These are phyloP conservation scores for Macropis europaea DNA, from an alignment of 2,888 invertebrate species.

Conservation along the genomic window DNA sequence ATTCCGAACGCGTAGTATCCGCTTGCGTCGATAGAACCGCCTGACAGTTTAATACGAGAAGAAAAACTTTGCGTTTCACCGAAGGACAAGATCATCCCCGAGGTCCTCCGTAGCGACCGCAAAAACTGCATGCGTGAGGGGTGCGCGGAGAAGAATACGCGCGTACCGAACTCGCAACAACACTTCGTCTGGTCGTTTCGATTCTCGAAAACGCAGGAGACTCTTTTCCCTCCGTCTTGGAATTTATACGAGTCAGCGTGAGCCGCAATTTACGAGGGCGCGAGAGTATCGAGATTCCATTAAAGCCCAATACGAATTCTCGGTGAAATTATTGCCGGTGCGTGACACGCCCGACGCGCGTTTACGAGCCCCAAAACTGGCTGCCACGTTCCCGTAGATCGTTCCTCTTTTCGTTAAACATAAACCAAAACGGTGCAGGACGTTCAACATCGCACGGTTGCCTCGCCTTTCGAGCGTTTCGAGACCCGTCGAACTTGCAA, in stretches of 20 bases:
- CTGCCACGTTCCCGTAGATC: conserved; percentile 6
- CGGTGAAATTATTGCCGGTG: conserved; percentile 43
- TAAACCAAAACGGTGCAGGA: too few species aligned
- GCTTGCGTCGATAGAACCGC: background rate
- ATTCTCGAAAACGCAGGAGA: background rate
- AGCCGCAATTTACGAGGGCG: conserved; percentile 33
- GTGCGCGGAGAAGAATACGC: background rate
- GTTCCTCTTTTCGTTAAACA: too few species aligned
- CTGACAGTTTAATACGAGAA: background rate
- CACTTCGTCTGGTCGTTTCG: background rate
- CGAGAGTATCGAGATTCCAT: conserved; percentile 43
- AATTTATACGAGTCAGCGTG: conserved; percentile 32
- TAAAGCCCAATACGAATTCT: conserved; percentile 53
- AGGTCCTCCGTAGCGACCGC: background rate
- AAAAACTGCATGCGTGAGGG: background rate
- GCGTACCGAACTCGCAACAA: too few species aligned
- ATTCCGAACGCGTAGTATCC: background rate
- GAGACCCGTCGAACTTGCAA: too few species aligned
- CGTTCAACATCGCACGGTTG: too few species aligned
- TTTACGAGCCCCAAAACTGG: conserved; percentile 1
- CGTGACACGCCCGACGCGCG: conserved; percentile 31
- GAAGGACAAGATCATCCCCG: background rate
- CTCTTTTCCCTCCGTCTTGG: background rate
- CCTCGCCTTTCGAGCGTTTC: too few species aligned
- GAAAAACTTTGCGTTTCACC: background rate